Conservation (phyloP, 2,888 invertebrate species). For the Strigamia maritima region DNA sequence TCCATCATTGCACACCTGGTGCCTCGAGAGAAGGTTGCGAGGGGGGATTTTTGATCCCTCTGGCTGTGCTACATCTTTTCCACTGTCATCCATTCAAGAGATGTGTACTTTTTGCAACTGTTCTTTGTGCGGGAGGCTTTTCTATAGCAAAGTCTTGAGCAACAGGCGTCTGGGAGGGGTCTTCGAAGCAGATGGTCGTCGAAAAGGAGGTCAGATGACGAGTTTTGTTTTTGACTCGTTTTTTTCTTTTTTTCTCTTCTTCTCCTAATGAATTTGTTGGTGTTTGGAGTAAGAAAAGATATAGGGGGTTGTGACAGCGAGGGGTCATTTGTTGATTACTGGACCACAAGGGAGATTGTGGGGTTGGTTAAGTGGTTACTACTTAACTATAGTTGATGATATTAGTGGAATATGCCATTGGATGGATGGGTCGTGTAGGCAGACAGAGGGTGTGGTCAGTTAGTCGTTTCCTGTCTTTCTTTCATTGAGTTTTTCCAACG, state of each 20-base stretch:
- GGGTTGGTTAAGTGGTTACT: conserved; percentile 9
- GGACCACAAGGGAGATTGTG: background rate
- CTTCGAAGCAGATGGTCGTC: background rate
- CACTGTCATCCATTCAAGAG: conserved; percentile 23
- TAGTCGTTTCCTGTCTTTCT: background rate
- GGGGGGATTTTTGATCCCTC: background rate
- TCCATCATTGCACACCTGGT: conserved; percentile 13
- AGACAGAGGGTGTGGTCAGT: background rate
- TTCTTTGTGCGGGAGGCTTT: conserved; percentile 27
- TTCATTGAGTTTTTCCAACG: background rate
- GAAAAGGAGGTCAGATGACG: background rate
- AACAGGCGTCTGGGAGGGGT: conserved; percentile 32
- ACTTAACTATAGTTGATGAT: conserved; percentile 20
- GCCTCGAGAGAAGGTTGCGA: background rate
- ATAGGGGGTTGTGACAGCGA: background rate
- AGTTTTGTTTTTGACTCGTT: background rate
- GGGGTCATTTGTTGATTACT: conserved; percentile 16
- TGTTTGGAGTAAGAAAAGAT: background rate
- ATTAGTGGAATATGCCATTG: conserved; percentile 5
- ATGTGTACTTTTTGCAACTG: conserved; percentile 34
- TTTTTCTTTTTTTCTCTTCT: background rate
- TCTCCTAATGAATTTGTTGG: background rate
- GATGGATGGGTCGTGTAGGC: background rate
- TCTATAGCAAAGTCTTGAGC: background rate
- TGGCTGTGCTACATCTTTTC: background rate